Evolutionary conservation across 2,797 vertebrate genomes (phyloP).

Genomic region (Aselliscus stoliczkanus): DNA sequence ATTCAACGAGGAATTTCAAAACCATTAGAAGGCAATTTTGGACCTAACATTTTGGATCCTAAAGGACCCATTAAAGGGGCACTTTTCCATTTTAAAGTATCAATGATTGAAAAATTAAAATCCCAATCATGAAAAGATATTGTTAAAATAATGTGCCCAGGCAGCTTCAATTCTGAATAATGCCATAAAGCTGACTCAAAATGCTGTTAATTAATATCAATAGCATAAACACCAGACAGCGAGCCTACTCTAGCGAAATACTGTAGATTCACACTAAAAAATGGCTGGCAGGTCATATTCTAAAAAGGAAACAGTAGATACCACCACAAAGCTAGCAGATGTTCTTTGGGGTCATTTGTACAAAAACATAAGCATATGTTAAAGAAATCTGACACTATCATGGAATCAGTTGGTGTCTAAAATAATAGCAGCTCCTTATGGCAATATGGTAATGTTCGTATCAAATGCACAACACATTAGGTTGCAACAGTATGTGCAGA

Average conservation of each 20-base stretch:
- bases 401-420: constrained; percentile 84
- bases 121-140: neutral
- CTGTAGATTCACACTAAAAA: constrained; percentile 64
- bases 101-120: neutral
- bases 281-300: constrained; percentile 75
- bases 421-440: constrained; percentile 85
- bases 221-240: constrained; percentile 55
- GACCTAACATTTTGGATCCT: neutral
- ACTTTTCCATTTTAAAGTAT: constrained; percentile 7
- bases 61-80: neutral
- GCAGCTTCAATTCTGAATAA: neutral
- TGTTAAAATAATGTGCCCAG: constrained; percentile 38
- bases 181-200: constrained; percentile 23
- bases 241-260: constrained; percentile 49
- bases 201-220: constrained; percentile 45
- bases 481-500: constrained; percentile 76
- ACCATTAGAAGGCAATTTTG: neutral
- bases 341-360: constrained; percentile 84
- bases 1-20: neutral
- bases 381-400: constrained; percentile 86
- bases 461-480: constrained; percentile 84
- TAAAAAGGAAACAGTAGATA: constrained; percentile 83
- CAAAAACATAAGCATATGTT: constrained; percentile 88
- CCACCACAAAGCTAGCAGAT: constrained; percentile 85
- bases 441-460: constrained; percentile 81